These are phyloP conservation scores for Argyrosomus japonicus DNA, from an alignment of 2,113 vertebrate species.

Conservation along the genomic window DNA sequence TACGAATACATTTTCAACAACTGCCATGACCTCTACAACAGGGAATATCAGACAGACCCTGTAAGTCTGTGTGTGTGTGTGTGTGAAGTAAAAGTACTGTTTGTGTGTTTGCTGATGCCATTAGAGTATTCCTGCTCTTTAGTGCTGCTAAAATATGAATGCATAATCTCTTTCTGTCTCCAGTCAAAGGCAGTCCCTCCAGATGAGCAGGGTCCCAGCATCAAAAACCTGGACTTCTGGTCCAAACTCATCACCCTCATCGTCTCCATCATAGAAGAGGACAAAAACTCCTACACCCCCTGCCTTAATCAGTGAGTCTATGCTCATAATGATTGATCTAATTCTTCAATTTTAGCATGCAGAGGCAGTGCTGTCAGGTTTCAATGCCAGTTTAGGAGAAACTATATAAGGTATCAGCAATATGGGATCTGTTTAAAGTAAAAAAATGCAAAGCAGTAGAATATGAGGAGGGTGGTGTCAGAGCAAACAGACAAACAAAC, in stretches of 20 bases:
- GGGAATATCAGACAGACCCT: constrained; percentile 96
- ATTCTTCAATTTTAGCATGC: background rate
- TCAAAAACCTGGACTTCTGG: constrained; percentile 99
- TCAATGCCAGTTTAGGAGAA: background rate
- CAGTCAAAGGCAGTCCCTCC: constrained; percentile 94
- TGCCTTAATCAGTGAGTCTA: constrained; percentile 97
- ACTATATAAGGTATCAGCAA: background rate
- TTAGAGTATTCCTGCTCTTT: background rate
- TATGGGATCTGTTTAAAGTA: background rate
- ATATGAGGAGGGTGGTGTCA: background rate
- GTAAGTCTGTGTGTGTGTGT: constrained; percentile 78
- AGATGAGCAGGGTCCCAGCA: constrained; percentile 96
- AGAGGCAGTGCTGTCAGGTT: background rate
- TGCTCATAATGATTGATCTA: background rate
- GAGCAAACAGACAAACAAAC: constrained; percentile 1
- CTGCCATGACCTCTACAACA: constrained; percentile 95
- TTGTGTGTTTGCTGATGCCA: background rate
- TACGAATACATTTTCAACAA: constrained; percentile 99
- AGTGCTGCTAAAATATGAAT: background rate
- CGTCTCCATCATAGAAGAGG: constrained; percentile 98
- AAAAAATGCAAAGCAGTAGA: background rate
- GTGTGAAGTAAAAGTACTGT: background rate
- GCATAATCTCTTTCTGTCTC: constrained; percentile 1
- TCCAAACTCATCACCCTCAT: constrained; percentile 98
- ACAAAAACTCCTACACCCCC: constrained; percentile 98